Conservation (phyloP, 2,888 invertebrate genomes). For the Scaptodrosophila latifasciaeformis region DNA sequence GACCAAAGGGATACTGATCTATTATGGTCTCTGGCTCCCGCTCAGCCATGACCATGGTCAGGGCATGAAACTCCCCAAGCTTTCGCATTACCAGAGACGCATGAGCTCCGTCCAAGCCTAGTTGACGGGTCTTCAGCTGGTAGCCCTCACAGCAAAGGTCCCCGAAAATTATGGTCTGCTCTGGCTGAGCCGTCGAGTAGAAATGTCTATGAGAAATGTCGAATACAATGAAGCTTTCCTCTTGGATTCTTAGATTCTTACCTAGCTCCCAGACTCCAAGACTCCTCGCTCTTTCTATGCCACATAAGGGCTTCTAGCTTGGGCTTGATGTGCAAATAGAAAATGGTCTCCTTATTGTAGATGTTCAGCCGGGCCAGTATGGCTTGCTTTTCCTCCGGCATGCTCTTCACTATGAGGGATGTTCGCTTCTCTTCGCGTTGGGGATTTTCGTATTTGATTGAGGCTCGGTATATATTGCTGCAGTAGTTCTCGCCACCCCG, state of each 20-base stretch:
- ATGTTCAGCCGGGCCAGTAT: slow-evolving; percentile 74
- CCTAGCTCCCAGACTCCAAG: slow-evolving; percentile 67
- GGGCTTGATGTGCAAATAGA: slow-evolving; percentile 74
- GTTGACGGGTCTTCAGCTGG: slow-evolving; percentile 76
- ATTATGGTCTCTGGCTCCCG: slow-evolving; percentile 53
- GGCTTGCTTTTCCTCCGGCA: slow-evolving; percentile 72
- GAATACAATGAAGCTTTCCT: not conserved
- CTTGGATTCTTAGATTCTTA: slow-evolving; percentile 31
- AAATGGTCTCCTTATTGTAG: slow-evolving; percentile 75
- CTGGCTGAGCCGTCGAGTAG: slow-evolving; percentile 66
- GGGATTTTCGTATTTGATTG: slow-evolving; percentile 48
- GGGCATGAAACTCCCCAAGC: slow-evolving; percentile 77
- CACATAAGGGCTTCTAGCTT: slow-evolving; percentile 75
- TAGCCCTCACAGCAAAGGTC: slow-evolving; percentile 76
- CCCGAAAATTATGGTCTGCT: slow-evolving; percentile 70
- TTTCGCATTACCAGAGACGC: slow-evolving; percentile 75
- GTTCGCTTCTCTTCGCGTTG: slow-evolving; percentile 33
- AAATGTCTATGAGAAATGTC: slow-evolving; percentile 50
- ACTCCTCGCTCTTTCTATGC: slow-evolving; percentile 55
- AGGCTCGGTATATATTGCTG: slow-evolving; percentile 70
- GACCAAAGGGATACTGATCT: slow-evolving; percentile 62
- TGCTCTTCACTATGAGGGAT: slow-evolving; percentile 63
- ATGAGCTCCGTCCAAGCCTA: slow-evolving; percentile 77
- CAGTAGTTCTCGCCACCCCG: slow-evolving; percentile 73
- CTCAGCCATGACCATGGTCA: slow-evolving; percentile 76